These are phyloP conservation scores for Listronotus oregonensis DNA, from an alignment of 1,140 invertebrate species.

Conservation along the genomic window DNA sequence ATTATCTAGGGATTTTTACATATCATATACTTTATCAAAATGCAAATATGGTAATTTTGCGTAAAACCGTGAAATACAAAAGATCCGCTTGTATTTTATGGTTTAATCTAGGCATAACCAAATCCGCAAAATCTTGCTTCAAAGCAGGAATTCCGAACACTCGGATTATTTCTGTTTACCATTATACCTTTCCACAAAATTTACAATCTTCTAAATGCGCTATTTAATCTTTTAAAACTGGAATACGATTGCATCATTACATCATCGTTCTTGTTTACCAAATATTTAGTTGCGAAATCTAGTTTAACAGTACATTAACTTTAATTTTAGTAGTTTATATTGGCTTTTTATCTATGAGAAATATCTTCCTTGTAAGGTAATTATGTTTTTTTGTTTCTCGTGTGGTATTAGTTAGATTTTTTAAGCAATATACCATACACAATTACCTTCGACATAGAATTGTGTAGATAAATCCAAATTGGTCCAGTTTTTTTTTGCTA, in stretches of 20 bases:
- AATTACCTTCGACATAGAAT: neutral
- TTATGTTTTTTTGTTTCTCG: constrained; percentile 11
- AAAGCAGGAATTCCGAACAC: constrained; percentile 26
- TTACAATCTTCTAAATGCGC: constrained; percentile 26
- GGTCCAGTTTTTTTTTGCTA: neutral
- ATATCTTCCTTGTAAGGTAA: constrained; percentile 21
- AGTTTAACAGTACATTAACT: no score
- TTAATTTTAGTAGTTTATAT: constrained; percentile 1
- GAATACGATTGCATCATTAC: constrained; percentile 2
- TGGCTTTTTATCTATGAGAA: constrained; percentile 11
- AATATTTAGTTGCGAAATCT: no score
- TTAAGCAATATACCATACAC: neutral
- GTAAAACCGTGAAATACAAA: constrained; percentile 7
- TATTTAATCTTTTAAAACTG: constrained; percentile 13
- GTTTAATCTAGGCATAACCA: constrained; percentile 18
- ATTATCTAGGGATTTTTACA: no score
- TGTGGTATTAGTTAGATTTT: constrained; percentile 11
- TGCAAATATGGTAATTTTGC: constrained; percentile 15
- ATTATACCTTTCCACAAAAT: constrained; percentile 13
- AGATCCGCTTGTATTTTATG: constrained; percentile 19
- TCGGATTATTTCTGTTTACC: constrained; percentile 30
- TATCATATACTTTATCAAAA: constrained; percentile 8
- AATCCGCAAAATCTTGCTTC: constrained; percentile 29
- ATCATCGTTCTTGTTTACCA: no score
- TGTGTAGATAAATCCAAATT: neutral